These are phyloP conservation scores for Jaculus jaculus DNA, from an alignment of 2,113 vertebrate genomes.

Conservation along the genomic window DNA sequence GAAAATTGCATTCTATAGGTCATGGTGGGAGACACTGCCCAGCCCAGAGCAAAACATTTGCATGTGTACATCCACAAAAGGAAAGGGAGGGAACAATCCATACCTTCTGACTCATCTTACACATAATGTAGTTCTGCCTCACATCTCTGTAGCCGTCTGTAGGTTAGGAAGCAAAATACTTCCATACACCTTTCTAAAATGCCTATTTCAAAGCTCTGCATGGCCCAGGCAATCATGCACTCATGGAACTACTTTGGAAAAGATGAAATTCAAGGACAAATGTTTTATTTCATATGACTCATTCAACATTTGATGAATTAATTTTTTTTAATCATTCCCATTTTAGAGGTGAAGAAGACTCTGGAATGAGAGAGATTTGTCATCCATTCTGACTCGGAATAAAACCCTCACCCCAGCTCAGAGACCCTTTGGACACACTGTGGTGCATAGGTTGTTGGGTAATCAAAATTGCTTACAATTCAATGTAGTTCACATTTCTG, in stretches of 20 bases:
- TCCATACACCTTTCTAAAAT: neutral
- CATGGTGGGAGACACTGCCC: neutral
- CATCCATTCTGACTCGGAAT: neutral
- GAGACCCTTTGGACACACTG: neutral
- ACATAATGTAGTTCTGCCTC: neutral
- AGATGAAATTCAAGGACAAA: neutral
- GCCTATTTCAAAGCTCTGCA: neutral
- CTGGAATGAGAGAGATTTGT: neutral
- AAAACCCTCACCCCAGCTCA: neutral
- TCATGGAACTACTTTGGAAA: neutral
- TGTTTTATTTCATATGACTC: neutral
- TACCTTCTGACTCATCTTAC: neutral
- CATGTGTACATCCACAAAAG: too few relatives aligned
- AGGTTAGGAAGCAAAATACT: too few relatives aligned
- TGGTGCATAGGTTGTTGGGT: neutral
- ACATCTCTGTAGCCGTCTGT: too few relatives aligned
- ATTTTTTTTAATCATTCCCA: neutral
- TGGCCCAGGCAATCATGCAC: neutral
- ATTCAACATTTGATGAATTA: neutral
- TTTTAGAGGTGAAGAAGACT: neutral
- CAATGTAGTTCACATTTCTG: neutral
- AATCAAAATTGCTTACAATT: neutral
- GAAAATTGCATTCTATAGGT: neutral
- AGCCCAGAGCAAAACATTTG: neutral
- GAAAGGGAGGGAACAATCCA: neutral